Evolutionary conservation across 2,113 vertebrate species (phyloP), one percentile per base, ranked within the genome.

Genomic region (Monarcha castaneiventris): DNA sequence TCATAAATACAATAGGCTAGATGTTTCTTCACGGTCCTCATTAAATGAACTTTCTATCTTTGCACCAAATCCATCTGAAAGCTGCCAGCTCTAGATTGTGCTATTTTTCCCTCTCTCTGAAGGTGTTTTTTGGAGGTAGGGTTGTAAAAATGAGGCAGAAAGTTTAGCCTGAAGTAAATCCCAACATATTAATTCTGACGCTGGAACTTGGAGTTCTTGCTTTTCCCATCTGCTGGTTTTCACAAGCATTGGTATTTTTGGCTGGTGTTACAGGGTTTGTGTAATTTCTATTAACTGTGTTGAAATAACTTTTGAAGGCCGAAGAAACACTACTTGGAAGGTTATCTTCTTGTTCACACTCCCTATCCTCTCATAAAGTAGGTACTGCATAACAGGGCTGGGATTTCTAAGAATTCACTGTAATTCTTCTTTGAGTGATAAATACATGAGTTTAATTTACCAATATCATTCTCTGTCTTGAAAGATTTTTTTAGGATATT

Each of bases 141-240:
- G 33, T 69, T 86, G 58, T 44, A 86, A 90, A 87, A 90, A 80
- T 23, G 22, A 72, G 49, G 25, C 72, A 72, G 55, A 80, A 76
- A 69, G 32, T 30, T 91, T 85, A 80, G 27, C 55, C 51, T 92
- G 72, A 81, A 93, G 69, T 92, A 83, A 59, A 84, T 89, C 21
- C 51, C 84, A 51, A 75, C 26, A 21, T 49, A 44, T 89, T 81
- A 77, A 67, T 94, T 87, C 71, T 87, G 49, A 54, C 54, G 90
- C 48, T 93, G 72, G 86, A 90, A 89, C 88, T 84, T 39, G 55
- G 88, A 96, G 75, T 93, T 90, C 89, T 77, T 83, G 63, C 76
- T 90, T 93, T 87, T 94, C 79, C 89, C 80, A 94, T 94, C 93
- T 97, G 94, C 49, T 97, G 74, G 41, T 84, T 97, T 95, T 96